Conservation (phyloP, 2,888 invertebrate species). For the Lithophane socia region DNA sequence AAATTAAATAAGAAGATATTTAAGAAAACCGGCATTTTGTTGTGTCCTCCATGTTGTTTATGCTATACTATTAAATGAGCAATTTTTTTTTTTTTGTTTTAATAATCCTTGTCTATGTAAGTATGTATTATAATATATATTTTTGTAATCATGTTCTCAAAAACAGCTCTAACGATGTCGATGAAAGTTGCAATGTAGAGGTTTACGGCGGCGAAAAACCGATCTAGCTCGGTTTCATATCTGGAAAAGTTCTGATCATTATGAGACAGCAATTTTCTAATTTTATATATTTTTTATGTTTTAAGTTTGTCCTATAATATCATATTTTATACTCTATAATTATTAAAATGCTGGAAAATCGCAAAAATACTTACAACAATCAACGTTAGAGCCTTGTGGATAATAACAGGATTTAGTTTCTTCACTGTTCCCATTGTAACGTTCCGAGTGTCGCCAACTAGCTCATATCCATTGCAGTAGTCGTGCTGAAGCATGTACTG, state of each 20-base stretch:
- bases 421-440: constrained; percentile 55
- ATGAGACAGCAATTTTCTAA: neutral
- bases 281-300: neutral
- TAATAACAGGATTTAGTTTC: constrained; percentile 60
- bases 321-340: neutral
- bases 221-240: too few relatives aligned
- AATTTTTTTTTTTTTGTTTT: too few relatives aligned
- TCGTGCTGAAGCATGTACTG: constrained; percentile 71
- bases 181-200: too few relatives aligned
- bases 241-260: neutral
- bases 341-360: neutral
- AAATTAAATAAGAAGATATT: neutral
- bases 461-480: constrained; percentile 69
- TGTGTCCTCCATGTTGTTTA: neutral
- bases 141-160: too few relatives aligned
- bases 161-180: too few relatives aligned
- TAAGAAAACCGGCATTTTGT: neutral
- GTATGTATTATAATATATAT: too few relatives aligned
- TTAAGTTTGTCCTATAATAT: neutral
- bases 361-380: constrained; percentile 61
- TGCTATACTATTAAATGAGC: too few relatives aligned
- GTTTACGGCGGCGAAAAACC: too few relatives aligned
- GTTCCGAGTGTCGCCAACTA: constrained; percentile 65
- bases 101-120: too few relatives aligned
- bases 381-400: constrained; percentile 64